phyloP scores from a whole-genome alignment of 2,113 vertebrate species.

The Hippocampus abdominalis region DNA sequence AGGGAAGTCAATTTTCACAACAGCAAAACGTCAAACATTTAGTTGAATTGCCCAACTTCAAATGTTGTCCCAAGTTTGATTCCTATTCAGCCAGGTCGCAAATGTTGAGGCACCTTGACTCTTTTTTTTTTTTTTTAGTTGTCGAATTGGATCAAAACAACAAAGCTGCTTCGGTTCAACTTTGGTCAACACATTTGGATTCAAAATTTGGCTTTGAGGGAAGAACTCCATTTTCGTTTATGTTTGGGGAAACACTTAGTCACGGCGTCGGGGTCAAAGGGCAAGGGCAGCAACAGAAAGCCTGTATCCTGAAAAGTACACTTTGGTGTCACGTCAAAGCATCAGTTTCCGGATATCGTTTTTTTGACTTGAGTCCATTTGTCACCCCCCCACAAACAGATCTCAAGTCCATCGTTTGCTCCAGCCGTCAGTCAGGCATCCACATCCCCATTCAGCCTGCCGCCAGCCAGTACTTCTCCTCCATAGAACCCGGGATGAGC shows the following conservation, averaged over 20 bases:
- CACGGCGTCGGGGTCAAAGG: not conserved
- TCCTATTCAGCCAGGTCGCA: not conserved
- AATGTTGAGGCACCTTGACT: not conserved
- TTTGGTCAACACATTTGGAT: not conserved
- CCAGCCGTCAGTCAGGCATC: constrained; percentile 85
- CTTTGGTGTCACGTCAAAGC: not conserved
- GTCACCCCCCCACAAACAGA: constrained; percentile 78
- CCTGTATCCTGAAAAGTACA: not conserved
- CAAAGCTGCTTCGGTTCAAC: not conserved
- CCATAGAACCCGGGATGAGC: constrained; percentile 89
- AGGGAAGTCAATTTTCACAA: too few relatives aligned
- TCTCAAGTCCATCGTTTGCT: constrained; percentile 92
- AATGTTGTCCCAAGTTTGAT: too few relatives aligned
- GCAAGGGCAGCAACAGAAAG: not conserved
- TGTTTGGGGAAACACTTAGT: not conserved
- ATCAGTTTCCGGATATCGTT: constrained; percentile 18
- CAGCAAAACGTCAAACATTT: too few relatives aligned
- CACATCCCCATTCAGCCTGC: constrained; percentile 86
- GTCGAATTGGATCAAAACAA: not conserved
- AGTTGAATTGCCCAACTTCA: too few relatives aligned
- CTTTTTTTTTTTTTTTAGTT: too few relatives aligned
- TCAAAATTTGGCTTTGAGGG: not conserved
- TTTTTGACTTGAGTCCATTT: constrained; percentile 56
- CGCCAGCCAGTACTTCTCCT: constrained; percentile 90
- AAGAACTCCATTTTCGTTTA: not conserved